Base-by-base conservation (phyloP, 2,888 invertebrate genomes). In the Ligdia adustata region DNA sequence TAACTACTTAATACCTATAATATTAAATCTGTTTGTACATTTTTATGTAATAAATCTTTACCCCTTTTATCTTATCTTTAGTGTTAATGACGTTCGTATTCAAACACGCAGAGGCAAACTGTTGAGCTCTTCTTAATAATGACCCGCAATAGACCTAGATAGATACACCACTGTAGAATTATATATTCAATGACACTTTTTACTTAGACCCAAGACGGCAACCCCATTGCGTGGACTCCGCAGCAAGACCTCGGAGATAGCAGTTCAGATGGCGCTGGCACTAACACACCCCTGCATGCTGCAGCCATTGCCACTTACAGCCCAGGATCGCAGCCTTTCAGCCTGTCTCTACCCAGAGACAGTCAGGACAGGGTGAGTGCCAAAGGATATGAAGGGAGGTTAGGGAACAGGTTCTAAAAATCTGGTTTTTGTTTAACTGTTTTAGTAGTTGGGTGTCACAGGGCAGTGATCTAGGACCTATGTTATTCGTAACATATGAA, bases 181-280 rank as follows among this genome's bases (percentile, higher is more conserved):
- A n/a, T n/a, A n/a, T n/a, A n/a, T 15, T n/a, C 22, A 7, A 5
- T 2, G 26, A 9, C 9, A 7, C 2, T n/a, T 16, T 15, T 9
- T n/a, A 4, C 4, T 1, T 46, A 79, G 80, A 59, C 54, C 0
- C 64, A 64, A 47, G 77, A 78, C 1, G 41, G 71, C 1, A 57
- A 63, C 0, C 72, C 74, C 0, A 49, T 52, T 22, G 60, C 79
- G 0, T 97, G 96, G 97, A 96, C 96, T 0, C 96, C 97, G 0
- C 95, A 96, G 66, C 96, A 96, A 73, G 97, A 97, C 76, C 90
- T 97, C n/a, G 94, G 94, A 2, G 94, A 94, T 69, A 89, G 88
- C 66, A 91, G 91, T 55, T 91, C 91, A 0, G 92, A 92, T 34
- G 79, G 91, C 18, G 79, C 79, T 9, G 69, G 75, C 32, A 69